These are phyloP conservation scores for Catagonus wagneri DNA, from an alignment of 2,113 vertebrate species.

Conservation along the genomic window DNA sequence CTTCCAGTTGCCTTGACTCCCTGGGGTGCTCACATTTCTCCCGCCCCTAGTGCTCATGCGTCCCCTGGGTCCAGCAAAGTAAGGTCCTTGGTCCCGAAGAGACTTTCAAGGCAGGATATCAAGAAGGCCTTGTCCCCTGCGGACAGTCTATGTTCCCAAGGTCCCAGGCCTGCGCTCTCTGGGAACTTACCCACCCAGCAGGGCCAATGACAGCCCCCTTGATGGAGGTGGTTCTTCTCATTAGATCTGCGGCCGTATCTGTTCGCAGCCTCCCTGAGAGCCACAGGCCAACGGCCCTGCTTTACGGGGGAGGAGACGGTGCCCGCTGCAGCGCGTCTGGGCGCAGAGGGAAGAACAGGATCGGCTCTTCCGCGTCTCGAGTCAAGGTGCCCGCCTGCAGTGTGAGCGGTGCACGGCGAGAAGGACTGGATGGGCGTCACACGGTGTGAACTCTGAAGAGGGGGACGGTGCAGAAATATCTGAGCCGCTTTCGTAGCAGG, in stretches of 20 bases:
- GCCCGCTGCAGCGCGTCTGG: neutral
- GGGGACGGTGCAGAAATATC: neutral
- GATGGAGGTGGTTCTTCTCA: neutral
- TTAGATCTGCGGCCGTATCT: neutral
- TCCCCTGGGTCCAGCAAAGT: neutral
- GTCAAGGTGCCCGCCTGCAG: neutral
- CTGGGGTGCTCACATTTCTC: neutral
- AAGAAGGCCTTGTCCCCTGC: neutral
- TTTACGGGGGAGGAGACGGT: conserved; percentile 27
- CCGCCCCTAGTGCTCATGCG: neutral
- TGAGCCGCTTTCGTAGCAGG: neutral
- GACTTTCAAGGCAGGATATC: neutral
- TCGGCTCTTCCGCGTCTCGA: neutral
- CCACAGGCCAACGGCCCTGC: neutral
- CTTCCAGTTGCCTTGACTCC: neutral
- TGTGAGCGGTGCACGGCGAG: neutral
- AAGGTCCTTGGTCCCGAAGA: neutral
- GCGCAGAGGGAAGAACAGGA: neutral
- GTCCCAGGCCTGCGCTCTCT: neutral
- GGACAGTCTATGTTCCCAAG: neutral
- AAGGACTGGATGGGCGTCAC: neutral
- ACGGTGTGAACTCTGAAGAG: neutral
- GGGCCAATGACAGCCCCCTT: neutral
- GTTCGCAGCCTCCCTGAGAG: neutral
- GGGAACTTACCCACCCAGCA: neutral